Conservation (phyloP, 2,888 invertebrate species). For the Uloborus plumipes region DNA sequence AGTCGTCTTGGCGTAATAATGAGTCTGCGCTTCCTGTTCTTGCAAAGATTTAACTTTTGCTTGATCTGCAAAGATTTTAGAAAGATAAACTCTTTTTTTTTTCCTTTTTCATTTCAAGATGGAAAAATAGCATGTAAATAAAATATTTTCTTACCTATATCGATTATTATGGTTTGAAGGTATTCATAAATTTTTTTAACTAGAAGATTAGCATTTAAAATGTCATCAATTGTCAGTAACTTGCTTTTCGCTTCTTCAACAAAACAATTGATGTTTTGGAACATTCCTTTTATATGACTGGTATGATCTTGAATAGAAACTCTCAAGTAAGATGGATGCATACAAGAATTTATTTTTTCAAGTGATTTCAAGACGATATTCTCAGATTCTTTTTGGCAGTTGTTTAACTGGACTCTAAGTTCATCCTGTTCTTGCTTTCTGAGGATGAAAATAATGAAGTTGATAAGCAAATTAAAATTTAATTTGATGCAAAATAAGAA, state of each 20-base stretch:
- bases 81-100: not conserved
- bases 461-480: not conserved
- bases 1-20: too few species aligned
- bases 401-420: constrained; percentile 20
- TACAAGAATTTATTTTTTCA: constrained; percentile 33
- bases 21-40: constrained; percentile 2
- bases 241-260: constrained; percentile 11
- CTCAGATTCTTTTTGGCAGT: constrained; percentile 34
- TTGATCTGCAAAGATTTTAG: constrained; percentile 13
- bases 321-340: constrained; percentile 22
- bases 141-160: constrained; percentile 31
- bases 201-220: constrained; percentile 32
- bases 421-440: constrained; percentile 47
- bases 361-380: constrained; percentile 25
- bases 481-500: not conserved
- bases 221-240: constrained; percentile 44
- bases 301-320: constrained; percentile 15
- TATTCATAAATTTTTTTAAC: constrained; percentile 35
- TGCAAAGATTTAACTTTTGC: constrained; percentile 33
- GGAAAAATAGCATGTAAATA: not conserved
- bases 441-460: not conserved
- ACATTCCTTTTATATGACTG: constrained; percentile 15
- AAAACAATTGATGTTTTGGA: constrained; percentile 9
- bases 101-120: not conserved
- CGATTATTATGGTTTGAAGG: constrained; percentile 31